A percentile compares a stretch with the other conserved stretches of the same genome.
Conservation (phyloP, 2,797 vertebrate species). For the Gymnothorax reevesii region DNA sequence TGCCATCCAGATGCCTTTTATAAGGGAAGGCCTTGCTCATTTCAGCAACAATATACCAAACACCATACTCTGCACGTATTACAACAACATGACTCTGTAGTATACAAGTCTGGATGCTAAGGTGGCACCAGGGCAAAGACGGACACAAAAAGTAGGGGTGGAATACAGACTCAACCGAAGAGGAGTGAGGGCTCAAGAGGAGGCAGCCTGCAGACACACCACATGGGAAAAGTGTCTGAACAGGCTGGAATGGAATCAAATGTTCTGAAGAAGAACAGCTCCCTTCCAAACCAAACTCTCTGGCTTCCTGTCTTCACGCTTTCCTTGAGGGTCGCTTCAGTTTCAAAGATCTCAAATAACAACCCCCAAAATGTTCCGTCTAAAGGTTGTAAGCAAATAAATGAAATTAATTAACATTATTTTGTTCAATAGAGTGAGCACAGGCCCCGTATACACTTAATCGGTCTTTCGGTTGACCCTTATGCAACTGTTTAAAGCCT, state of each 20-base stretch:
- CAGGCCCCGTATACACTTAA: conserved; percentile 14
- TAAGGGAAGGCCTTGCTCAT: too few species aligned
- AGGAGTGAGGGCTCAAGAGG: too few species aligned
- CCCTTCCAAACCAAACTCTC: background rate
- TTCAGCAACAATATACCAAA: too few species aligned
- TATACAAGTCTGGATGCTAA: too few species aligned
- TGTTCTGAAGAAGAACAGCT: background rate
- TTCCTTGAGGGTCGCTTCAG: background rate
- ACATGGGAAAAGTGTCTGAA: background rate
- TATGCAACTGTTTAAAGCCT: background rate
- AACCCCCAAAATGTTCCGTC: background rate
- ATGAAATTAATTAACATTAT: background rate
- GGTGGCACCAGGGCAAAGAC: background rate
- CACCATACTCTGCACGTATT: too few species aligned
- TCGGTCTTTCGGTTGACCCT: background rate
- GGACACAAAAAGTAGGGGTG: background rate
- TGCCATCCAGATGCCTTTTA: too few species aligned
- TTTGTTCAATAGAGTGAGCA: conserved; percentile 54
- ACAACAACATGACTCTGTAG: background rate
- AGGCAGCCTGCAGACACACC: background rate
- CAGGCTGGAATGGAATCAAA: background rate
- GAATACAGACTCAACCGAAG: background rate
- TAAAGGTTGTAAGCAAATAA: background rate
- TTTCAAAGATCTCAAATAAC: background rate
- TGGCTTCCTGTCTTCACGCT: background rate